Base-by-base conservation (phyloP, 2,113 vertebrate genomes). In the Trogon surrucura region DNA sequence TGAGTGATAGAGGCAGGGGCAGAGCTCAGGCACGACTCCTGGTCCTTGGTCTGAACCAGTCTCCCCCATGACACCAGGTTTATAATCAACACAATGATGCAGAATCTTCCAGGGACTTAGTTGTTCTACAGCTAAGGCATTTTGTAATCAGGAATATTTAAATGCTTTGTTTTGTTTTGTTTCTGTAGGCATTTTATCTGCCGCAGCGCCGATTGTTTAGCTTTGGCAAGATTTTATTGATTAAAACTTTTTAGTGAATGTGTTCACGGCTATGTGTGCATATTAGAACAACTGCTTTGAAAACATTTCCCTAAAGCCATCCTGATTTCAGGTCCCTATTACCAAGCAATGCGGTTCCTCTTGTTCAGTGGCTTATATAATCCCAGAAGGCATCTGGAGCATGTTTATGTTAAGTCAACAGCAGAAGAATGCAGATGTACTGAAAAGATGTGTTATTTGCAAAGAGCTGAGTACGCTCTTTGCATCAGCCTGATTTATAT, bases 381-480 rank as follows among this genome's bases (percentile, higher is more conserved):
- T 94, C 71, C 66, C 53, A 75, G 67, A 74, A 88, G 66, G 83
- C 74, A 87, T 69, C 88, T 93, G 91, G 80, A 96, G 60, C 80
- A 67, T 91, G 87, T 96, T 97, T 94, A 70, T 87, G 83, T 95
- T 91, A 88, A 85, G 38, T 92, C 60, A 83, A 9, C 92, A 41
- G 41, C 41, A 41, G 90, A 30, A 85, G 74, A 95, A 83, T 85
- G 85, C 56, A 93, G 65, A 81, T 87, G 73, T 91, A 91, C 78
- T 81, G 87, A 96, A 94, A 91, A 86, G 51, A 71, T 78, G n/a
- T 78, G 86, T 96, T 96, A 95, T 94, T 97, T 97, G 96, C 67
- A 73, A 90, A 94, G 74, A 57, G 56, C 70, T 81, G 81, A 84
- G 30, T 91, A 88, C 22, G 48, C 91, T 90, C 26, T 89, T 96